Conservation (phyloP, 2,113 vertebrate species). For the Poeciliopsis prolifica region DNA sequence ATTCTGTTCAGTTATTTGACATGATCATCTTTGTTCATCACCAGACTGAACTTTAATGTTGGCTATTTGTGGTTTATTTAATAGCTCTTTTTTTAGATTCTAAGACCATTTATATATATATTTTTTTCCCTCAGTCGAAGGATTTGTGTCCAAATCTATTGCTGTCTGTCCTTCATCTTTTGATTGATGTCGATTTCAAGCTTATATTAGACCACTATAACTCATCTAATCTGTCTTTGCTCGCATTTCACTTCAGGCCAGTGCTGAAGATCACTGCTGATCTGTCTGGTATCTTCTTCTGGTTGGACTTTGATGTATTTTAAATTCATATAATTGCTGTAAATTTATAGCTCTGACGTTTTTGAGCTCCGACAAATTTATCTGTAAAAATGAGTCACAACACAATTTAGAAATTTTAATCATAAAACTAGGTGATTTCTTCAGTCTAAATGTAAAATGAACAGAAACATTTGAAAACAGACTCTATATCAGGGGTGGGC, state of each 20-base stretch:
- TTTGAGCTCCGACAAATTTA: neutral
- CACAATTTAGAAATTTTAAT: neutral
- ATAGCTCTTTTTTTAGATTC: neutral
- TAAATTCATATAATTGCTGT: neutral
- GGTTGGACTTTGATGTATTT: neutral
- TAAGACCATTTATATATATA: neutral
- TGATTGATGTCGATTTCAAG: conserved; percentile 29
- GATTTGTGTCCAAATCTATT: neutral
- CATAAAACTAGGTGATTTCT: neutral
- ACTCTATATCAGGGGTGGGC: no score
- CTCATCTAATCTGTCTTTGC: conserved; percentile 8
- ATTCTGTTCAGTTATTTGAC: no score
- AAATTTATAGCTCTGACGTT: neutral
- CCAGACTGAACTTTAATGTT: neutral
- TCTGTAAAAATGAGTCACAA: neutral
- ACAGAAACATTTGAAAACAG: neutral
- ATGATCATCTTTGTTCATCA: neutral
- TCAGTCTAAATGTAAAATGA: neutral
- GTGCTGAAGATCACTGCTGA: neutral
- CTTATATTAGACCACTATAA: conserved; percentile 12
- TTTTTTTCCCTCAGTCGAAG: neutral
- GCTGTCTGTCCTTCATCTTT: neutral
- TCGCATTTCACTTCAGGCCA: conserved; percentile 15
- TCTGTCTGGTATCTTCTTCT: neutral
- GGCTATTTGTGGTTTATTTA: neutral